Evolutionary conservation across 2,888 invertebrate genomes (phyloP), one percentile per base, ranked within the genome.

Genomic region (Neria commutata): DNA sequence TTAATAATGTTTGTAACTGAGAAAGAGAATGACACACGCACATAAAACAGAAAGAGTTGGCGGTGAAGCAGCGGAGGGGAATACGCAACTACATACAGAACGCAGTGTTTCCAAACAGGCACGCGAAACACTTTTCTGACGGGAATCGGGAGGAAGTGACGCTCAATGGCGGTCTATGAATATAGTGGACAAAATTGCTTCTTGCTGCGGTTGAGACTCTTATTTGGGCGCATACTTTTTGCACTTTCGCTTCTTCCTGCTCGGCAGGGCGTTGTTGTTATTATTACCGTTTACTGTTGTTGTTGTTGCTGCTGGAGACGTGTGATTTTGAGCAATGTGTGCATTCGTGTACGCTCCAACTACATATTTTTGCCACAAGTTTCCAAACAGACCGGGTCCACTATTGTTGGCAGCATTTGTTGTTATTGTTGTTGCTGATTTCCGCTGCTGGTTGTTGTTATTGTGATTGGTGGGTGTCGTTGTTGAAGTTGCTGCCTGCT

Each of bases 191-290:
- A 14, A 37, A 11, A 8, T 29, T 29, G 29, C n/a, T 37, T 26
- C 14, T n/a, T 49, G 19, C 29, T 33, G 49, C 16, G 4, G 10
- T 49, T 29, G 19, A 29, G 25, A 4, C 4, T 14, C 8, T 54
- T 54, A 59, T 53, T 17, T 61, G 1, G 34, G 2, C 45, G 72
- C 66, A 60, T 71, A 74, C 50, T 73, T 75, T 60, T 75, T 78
- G 3, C 72, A 69, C 68, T 75, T 77, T 63, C 78, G 74, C 63
- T 75, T 77, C 63, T 74, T 77, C 58, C 77, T 78, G 69, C 71
- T 75, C 54, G 57, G 64, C 47, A 67, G 61, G 37, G 21, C 1
- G 46, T 24, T 16, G 47, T 24, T 29, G 17, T 16, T 16, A 47
- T 19, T 37, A 57, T 33, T 47, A 58, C 29, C 47, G 50, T 8